A percentile compares a stretch with the other conserved stretches of the same genome.
Evolutionary conservation across 2,797 vertebrate species (phyloP).

Genomic region (Manis javanica): DNA sequence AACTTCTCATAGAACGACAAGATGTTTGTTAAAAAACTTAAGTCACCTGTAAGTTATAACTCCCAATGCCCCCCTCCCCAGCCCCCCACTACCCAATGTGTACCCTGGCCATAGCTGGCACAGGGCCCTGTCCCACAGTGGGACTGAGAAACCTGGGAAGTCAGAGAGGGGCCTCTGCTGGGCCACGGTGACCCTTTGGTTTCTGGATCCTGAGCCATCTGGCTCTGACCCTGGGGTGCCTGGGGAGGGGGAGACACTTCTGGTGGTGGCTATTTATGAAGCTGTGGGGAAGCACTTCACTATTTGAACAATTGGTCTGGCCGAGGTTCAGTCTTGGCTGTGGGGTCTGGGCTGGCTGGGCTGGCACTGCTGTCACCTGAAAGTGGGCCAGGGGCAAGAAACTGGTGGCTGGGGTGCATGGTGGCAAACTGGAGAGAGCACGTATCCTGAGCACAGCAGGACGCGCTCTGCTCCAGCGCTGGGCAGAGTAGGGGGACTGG

Average conservation of each 20-base stretch:
- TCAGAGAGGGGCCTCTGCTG: background rate
- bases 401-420: fast-evolving
- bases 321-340: background rate
- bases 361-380: too few species aligned
- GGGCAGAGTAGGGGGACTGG: background rate
- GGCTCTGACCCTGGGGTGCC: background rate
- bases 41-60: background rate
- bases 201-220: background rate
- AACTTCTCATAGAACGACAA: background rate
- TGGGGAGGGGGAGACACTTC: background rate
- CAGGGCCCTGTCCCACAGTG: too few species aligned
- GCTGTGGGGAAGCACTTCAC: background rate
- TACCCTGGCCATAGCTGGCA: background rate
- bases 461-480: background rate
- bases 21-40: background rate
- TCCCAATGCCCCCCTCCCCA: too few species aligned
- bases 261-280: background rate
- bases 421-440: background rate
- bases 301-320: background rate
- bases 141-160: background rate
- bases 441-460: fast-evolving
- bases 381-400: background rate
- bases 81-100: too few species aligned
- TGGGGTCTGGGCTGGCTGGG: background rate
- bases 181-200: background rate